Percentiles rank a stretch among this genome's conserved stretches.
Evolutionary conservation across 1,140 invertebrate species (phyloP).

Genomic region (Heliconius hermathena): DNA sequence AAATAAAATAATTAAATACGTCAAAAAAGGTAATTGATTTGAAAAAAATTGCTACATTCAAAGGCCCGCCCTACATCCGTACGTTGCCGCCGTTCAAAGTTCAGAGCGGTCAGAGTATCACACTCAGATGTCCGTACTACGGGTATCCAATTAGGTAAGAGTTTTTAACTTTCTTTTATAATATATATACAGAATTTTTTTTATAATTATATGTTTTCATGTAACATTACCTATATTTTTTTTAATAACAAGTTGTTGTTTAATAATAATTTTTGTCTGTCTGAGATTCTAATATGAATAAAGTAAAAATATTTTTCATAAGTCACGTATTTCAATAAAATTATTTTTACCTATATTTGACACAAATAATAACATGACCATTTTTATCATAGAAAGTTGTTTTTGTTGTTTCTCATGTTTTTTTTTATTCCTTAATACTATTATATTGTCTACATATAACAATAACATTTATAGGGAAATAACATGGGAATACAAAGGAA

Average conservation of each 20-base stretch:
- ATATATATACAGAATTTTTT: not conserved
- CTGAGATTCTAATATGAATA: too few relatives aligned
- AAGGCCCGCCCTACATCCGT: conserved; percentile 92
- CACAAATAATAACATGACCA: too few relatives aligned
- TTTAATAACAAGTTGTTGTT: too few relatives aligned
- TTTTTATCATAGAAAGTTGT: too few relatives aligned
- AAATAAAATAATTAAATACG: not conserved
- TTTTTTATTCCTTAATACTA: not conserved
- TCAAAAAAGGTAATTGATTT: not conserved
- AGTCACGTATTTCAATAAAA: too few relatives aligned
- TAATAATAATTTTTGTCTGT: too few relatives aligned
- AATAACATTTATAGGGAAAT: conserved; percentile 68
- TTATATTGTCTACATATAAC: not conserved
- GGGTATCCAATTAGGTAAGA: conserved; percentile 89
- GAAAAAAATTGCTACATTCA: not conserved
- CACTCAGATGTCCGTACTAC: conserved; percentile 92
- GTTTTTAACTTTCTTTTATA: not conserved
- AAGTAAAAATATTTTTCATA: too few relatives aligned
- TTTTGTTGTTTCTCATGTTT: too few relatives aligned
- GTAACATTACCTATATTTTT: too few relatives aligned
- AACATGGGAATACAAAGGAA: conserved; percentile 78
- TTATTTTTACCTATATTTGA: too few relatives aligned
- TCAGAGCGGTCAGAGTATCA: conserved; percentile 89
- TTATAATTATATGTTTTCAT: not conserved
- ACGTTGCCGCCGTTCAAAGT: conserved; percentile 91